Conservation (phyloP, 2,888 invertebrate species). For the Listrodromus nycthemerus region DNA sequence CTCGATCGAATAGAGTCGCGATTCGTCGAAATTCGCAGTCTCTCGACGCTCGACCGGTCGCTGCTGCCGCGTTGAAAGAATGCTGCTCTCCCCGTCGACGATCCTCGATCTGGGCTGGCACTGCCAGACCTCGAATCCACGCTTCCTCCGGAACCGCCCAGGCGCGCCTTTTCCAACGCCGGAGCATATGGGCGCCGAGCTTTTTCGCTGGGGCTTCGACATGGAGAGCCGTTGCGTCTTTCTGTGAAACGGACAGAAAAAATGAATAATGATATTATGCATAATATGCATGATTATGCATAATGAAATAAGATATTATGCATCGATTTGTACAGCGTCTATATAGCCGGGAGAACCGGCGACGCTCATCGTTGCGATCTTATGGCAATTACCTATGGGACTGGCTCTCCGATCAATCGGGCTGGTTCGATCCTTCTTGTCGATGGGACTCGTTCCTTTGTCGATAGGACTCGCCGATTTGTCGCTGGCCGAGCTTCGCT, state of each 20-base stretch:
- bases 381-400: constrained; percentile 73
- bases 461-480: constrained; percentile 85
- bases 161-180: constrained; percentile 80
- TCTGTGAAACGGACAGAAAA: constrained; percentile 70
- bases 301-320: no score
- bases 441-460: constrained; percentile 80
- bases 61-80: constrained; percentile 79
- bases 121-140: constrained; percentile 82
- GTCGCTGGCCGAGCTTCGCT: constrained; percentile 81
- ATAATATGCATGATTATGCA: no score
- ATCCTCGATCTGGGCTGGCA: constrained; percentile 81
- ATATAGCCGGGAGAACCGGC: constrained; percentile 14
- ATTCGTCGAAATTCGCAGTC: constrained; percentile 79
- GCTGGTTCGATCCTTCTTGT: constrained; percentile 78
- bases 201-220: constrained; percentile 85
- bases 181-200: constrained; percentile 84
- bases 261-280: constrained; percentile 10
- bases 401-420: constrained; percentile 76
- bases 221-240: constrained; percentile 80
- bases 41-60: constrained; percentile 79
- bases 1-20: constrained; percentile 75
- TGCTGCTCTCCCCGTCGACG: constrained; percentile 69
- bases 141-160: constrained; percentile 82
- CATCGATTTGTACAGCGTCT: constrained; percentile 27
- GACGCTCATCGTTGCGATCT: constrained; percentile 41